A percentile compares a stretch with the other conserved stretches of the same genome.
Evolutionary conservation across 30 jellyfish, hydroid and myxozoan genomes (phyloP).

Genomic region (Turritopsis rubra): DNA sequence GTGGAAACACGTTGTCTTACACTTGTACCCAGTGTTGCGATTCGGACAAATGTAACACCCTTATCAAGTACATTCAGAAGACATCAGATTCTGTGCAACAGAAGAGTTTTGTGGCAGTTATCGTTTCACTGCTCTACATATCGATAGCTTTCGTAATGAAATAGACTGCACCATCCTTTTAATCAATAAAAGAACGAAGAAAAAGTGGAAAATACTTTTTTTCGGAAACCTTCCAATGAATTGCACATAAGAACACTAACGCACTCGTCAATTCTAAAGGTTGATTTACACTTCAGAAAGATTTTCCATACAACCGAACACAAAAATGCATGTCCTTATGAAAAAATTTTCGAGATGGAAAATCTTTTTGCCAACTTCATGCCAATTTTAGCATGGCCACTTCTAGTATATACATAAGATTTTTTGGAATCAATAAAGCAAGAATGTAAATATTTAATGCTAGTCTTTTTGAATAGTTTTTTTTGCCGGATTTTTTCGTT

Average conservation of each 20-base stretch:
- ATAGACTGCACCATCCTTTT: neutral
- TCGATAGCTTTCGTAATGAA: neutral
- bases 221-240: neutral
- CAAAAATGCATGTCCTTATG: neutral
- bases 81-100: constrained; percentile 6
- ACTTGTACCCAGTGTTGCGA: neutral
- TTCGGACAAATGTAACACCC: neutral
- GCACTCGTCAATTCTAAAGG: neutral
- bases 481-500: too few relatives aligned
- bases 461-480: too few relatives aligned
- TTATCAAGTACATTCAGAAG: neutral
- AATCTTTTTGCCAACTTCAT: neutral
- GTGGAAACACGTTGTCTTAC: neutral
- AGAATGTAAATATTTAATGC: neutral
- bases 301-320: neutral
- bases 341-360: neutral
- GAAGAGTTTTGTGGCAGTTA: neutral
- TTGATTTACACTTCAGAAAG: neutral
- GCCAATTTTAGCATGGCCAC: neutral
- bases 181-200: neutral
- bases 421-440: neutral
- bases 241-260: neutral
- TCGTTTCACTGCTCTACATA: neutral
- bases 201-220: neutral
- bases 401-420: neutral